These are phyloP conservation scores for Dendropsophus ebraccatus DNA, from an alignment of 2,113 vertebrate genomes.

Conservation along the genomic window DNA sequence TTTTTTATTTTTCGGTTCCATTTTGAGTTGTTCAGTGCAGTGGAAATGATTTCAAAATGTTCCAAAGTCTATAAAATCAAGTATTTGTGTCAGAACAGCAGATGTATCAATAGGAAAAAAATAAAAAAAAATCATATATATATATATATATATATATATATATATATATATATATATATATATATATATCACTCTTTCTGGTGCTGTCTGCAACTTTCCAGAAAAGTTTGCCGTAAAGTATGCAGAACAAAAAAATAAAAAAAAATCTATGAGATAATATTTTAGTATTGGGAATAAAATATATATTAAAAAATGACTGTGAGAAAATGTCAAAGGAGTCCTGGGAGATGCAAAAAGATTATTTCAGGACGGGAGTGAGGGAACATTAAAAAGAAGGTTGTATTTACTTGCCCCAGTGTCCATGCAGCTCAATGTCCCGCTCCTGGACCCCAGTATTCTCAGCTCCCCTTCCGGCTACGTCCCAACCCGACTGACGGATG, in stretches of 20 bases:
- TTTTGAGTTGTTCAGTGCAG: slow-evolving; percentile 25
- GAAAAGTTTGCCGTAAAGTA: background rate
- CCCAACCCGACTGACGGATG: too few species aligned
- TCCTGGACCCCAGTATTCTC: too few species aligned
- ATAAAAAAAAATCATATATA: slow-evolving; percentile 24
- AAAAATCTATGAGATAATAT: background rate
- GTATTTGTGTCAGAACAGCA: slow-evolving; percentile 46
- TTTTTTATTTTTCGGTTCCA: background rate
- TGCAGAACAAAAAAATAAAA: background rate
- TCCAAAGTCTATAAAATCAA: slow-evolving; percentile 36
- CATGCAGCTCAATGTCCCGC: too few species aligned
- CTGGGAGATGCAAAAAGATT: background rate
- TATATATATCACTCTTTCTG: too few species aligned
- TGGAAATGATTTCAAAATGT: slow-evolving; percentile 49
- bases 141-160: too few species aligned
- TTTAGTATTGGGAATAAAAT: background rate
- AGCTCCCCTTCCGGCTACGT: too few species aligned
- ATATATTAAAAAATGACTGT: background rate
- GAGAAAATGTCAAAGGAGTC: background rate
- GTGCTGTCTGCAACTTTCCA: background rate
- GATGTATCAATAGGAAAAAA: slow-evolving; percentile 39
- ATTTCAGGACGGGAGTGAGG: too few species aligned
- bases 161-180: too few species aligned
- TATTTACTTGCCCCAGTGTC: too few species aligned
- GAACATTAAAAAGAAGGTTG: too few species aligned